Base-by-base conservation (phyloP, 2,113 vertebrate genomes). In the Dermatemys mawii region DNA sequence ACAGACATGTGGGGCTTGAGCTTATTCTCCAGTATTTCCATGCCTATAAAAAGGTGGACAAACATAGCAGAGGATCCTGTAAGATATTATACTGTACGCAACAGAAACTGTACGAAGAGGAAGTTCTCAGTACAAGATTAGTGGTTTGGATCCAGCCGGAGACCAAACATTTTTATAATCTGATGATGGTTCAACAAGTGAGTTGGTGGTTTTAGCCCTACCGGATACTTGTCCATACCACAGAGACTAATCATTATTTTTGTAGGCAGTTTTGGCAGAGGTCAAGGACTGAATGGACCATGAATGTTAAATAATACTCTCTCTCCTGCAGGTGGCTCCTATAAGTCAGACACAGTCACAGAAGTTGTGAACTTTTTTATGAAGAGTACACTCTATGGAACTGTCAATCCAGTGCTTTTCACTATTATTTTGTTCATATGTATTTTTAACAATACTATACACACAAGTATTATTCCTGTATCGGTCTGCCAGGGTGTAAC, bases 371-470 rank as follows among this genome's bases (percentile, higher is more conserved):
- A 9, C n/a, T 75, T 67, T 75, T 44, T 21, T 75, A 70, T 41
- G n/a, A 70, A 41, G 9, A 44, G 38, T n/a, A 8, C 35, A n/a
- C 60, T 67, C 32, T 35, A n/a, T 35, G 35, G 35, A 67, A 67
- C 60, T n/a, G 35, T 67, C 32, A 67, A 63, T 21, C 35, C 70
- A 13, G 38, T 11, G 44, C 24, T 24, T 44, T 67, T 67, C 32
- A n/a, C 35, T 67, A n/a, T 4, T 5, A 0, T 12, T 32, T 54
- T 27, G 46, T 54, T 27, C 6, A 16, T 6, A 2, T 38, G 22
- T 32, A 41, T 75, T 75, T 44, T 44, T 44, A 75, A 83, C 83
- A 17, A 17, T 90, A 9, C 1, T 22, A 2, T 51, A 22, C 90
- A 67, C 1, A 1, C 83, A 38, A 0, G 82, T 92, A 44, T 44